These are phyloP conservation scores for Neodiprion lecontei DNA, from an alignment of 1,140 invertebrate genomes.

Conservation along the genomic window DNA sequence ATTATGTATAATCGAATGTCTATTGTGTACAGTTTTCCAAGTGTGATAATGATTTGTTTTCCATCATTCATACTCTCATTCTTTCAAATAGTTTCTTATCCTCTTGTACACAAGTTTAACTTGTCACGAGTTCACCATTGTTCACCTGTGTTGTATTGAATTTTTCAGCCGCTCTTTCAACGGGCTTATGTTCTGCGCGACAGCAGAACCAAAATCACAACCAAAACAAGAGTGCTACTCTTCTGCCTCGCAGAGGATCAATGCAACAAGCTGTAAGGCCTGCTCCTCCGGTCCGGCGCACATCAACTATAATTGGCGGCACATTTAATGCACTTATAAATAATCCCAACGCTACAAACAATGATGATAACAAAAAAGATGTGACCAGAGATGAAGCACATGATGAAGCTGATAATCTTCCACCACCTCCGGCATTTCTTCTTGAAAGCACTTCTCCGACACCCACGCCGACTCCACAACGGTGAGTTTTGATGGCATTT, in stretches of 20 bases:
- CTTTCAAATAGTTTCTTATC: too few relatives aligned
- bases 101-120: too few relatives aligned
- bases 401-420: slow-evolving; percentile 72
- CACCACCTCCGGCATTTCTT: slow-evolving; percentile 84
- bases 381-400: slow-evolving; percentile 24
- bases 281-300: slow-evolving; percentile 84
- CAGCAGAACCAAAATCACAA: slow-evolving; percentile 34
- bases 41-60: too few relatives aligned
- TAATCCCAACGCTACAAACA: background rate
- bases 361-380: background rate
- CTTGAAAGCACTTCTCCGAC: slow-evolving; percentile 66
- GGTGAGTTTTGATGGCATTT: slow-evolving; percentile 30
- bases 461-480: slow-evolving; percentile 51
- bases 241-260: slow-evolving; percentile 65
- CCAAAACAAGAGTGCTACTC: slow-evolving; percentile 44
- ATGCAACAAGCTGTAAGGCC: slow-evolving; percentile 69
- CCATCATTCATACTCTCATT: too few relatives aligned
- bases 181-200: background rate
- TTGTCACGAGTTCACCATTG: too few relatives aligned
- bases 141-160: too few relatives aligned
- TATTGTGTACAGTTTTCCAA: too few relatives aligned
- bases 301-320: slow-evolving; percentile 74
- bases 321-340: slow-evolving; percentile 9
- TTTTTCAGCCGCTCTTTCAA: background rate
- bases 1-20: too few relatives aligned